Conservation (phyloP, 2,113 vertebrate genomes). For the Garra rufa region DNA sequence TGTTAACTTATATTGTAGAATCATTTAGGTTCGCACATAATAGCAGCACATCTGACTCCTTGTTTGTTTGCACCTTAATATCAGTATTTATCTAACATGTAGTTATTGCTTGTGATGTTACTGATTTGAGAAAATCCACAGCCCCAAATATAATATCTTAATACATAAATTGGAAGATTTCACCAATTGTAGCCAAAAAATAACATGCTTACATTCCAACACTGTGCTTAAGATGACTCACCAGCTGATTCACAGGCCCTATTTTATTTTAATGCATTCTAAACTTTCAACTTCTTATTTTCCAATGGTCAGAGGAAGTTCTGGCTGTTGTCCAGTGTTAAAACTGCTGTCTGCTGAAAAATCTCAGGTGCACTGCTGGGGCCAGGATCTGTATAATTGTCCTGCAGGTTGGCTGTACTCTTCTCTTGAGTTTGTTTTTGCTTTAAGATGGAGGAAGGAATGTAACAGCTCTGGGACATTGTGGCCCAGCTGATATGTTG, state of each 20-base stretch:
- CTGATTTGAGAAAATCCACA: not conserved
- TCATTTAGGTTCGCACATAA: not conserved
- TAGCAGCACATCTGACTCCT: not conserved
- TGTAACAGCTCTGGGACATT: not conserved
- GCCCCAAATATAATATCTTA: not conserved
- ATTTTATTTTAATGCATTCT: not conserved
- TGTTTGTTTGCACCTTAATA: not conserved
- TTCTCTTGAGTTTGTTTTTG: not conserved
- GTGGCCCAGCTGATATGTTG: not conserved
- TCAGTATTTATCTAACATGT: not conserved
- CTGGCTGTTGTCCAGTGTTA: not conserved
- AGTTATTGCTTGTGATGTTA: not conserved
- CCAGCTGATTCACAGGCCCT: not conserved
- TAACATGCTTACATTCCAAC: not conserved
- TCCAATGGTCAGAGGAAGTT: not conserved
- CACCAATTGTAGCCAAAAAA: not conserved
- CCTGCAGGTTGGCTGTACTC: not conserved
- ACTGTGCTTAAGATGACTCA: not conserved
- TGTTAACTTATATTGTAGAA: not conserved
- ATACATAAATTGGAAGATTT: not conserved
- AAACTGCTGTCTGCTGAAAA: constrained; percentile 9
- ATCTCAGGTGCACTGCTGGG: constrained; percentile 5
- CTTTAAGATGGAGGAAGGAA: not conserved
- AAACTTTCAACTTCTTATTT: not conserved
- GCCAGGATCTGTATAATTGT: not conserved